Evolutionary conservation across 2,888 invertebrate species (phyloP).

Genomic region (Drosophila meridiana): DNA sequence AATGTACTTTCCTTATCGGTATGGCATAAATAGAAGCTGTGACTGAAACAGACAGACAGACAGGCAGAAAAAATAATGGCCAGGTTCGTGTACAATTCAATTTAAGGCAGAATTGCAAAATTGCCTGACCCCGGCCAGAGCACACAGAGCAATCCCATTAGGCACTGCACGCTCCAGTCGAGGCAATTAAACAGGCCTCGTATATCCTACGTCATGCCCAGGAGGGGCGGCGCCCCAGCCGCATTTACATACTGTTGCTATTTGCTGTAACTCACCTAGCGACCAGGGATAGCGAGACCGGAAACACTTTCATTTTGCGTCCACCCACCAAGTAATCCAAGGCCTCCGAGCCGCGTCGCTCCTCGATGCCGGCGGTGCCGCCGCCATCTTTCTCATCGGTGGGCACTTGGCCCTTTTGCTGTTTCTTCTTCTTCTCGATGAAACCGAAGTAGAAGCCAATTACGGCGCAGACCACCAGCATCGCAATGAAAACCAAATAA

Average conservation of each 20-base stretch:
- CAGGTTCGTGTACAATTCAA: constrained; percentile 51
- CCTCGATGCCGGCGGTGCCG: constrained; percentile 60
- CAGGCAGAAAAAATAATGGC: constrained; percentile 38
- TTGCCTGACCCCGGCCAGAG: constrained; percentile 25
- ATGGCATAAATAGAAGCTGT: constrained; percentile 7
- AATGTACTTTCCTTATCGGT: not conserved
- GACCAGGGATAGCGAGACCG: constrained; percentile 93
- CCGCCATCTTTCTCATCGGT: constrained; percentile 54
- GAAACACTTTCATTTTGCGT: constrained; percentile 92
- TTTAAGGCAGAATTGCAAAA: constrained; percentile 36
- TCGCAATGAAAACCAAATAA: constrained; percentile 91
- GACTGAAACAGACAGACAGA: constrained; percentile 5
- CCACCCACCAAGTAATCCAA: constrained; percentile 93
- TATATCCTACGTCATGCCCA: constrained; percentile 20
- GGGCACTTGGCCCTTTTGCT: constrained; percentile 40
- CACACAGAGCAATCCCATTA: constrained; percentile 27
- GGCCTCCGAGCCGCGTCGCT: constrained; percentile 82
- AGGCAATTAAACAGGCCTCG: constrained; percentile 50
- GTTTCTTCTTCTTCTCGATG: constrained; percentile 86
- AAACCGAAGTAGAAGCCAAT: constrained; percentile 94
- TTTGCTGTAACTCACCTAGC: constrained; percentile 88
- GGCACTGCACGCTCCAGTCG: constrained; percentile 16
- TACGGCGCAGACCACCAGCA: constrained; percentile 91
- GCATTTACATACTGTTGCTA: constrained; percentile 46
- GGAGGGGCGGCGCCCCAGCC: constrained; percentile 4